These are phyloP conservation scores for Periophthalmus modestus DNA, from an alignment of 2,113 vertebrate species.

Conservation along the genomic window DNA sequence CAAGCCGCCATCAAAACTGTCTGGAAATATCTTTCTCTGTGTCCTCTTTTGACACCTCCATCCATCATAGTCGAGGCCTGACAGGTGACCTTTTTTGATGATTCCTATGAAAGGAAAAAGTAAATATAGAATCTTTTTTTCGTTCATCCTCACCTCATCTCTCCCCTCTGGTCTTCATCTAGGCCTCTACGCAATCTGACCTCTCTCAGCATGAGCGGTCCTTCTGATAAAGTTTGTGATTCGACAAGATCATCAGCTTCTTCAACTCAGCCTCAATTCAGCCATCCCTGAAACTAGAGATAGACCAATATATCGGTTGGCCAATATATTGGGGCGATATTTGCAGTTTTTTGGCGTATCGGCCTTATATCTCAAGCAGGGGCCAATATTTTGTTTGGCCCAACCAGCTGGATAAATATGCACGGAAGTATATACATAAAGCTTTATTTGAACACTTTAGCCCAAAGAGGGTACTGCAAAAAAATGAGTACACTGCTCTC, in stretches of 20 bases:
- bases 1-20: background rate
- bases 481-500: too few species aligned
- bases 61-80: slow-evolving; percentile 1
- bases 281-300: background rate
- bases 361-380: too few species aligned
- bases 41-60: slow-evolving; percentile 9
- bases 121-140: background rate
- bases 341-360: too few species aligned
- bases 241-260: background rate
- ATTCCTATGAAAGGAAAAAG: background rate
- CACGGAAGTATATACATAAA: too few species aligned
- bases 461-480: too few species aligned
- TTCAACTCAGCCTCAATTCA: background rate
- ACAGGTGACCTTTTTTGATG: slow-evolving; percentile 11
- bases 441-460: too few species aligned
- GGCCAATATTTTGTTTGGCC: too few species aligned
- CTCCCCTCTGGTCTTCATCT: background rate
- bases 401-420: too few species aligned
- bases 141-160: background rate
- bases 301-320: too few species aligned
- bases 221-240: background rate
- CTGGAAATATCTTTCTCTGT: background rate
- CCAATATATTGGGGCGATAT: too few species aligned
- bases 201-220: background rate
- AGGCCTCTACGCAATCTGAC: background rate